A percentile compares a stretch with the other conserved stretches of the same genome.
These are phyloP conservation scores for Pseudolaguvia tuberculata DNA, from an alignment of 2,113 vertebrate genomes.

Conservation along the genomic window DNA sequence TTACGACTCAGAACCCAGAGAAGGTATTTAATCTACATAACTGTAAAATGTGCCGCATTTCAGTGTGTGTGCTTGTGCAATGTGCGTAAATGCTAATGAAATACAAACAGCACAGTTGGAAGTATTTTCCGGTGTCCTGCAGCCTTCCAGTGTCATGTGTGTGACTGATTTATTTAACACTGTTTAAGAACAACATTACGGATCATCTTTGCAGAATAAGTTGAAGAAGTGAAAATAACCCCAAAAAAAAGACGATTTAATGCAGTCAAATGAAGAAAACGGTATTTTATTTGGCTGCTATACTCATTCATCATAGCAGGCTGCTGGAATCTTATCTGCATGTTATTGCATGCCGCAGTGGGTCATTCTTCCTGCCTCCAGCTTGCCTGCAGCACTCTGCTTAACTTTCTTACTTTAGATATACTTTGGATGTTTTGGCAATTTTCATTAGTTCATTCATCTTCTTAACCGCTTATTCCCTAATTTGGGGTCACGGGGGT, in stretches of 20 bases:
- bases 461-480: too few species aligned
- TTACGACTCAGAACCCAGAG: slow-evolving; percentile 87
- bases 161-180: slow-evolving; percentile 5
- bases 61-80: background rate
- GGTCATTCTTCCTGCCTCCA: background rate
- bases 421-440: background rate
- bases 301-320: background rate
- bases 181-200: slow-evolving; percentile 5
- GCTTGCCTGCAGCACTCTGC: background rate
- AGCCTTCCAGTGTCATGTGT: too few species aligned
- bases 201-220: background rate
- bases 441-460: too few species aligned
- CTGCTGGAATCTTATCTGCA: background rate
- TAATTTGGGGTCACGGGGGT: too few species aligned
- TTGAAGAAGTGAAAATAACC: background rate
- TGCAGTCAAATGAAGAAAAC: background rate
- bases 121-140: slow-evolving; percentile 2
- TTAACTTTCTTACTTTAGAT: background rate
- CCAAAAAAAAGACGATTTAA: background rate
- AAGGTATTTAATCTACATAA: slow-evolving; percentile 71
- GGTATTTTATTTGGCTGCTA: background rate
- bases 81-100: background rate
- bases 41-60: background rate
- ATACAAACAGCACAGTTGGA: background rate
- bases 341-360: background rate